Base-by-base conservation (phyloP, 2,113 vertebrate species). In the Vulpes ferrilata region DNA sequence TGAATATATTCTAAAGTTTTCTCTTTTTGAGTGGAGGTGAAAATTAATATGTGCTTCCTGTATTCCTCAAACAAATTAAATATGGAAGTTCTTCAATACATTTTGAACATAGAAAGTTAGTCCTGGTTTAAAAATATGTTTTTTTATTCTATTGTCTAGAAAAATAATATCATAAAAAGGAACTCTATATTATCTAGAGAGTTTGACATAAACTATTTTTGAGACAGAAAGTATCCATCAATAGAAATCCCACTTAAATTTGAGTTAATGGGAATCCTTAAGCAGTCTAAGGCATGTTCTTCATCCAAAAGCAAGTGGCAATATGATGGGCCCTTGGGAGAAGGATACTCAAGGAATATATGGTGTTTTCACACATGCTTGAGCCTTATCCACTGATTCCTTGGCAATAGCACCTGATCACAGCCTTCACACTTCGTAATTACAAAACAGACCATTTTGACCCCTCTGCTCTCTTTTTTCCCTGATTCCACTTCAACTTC, bases 361-460 rank as follows among this genome's bases (percentile, higher is more conserved):
- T 64, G 7, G 2, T 79, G n/a, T 95, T 91, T 97, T 80, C 59
- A 83, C 51, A 79, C 51, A 23, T 83, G 53, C 53, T 69, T 94
- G n/a, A 86, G 48, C 11, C 30, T 73, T 62, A 20, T n/a, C 22
- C 22, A 27, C 32, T 55, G 32, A 82, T 74, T 55, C 88, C 65
- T 83, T 78, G 51, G 53, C 35, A 71, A 65, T 74, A 82, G 48
- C 23, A 55, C 95, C 55, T 93, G 60, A 93, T 82, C 65, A 60
- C 4, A 80, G 60, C 5, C 7, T 88, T 86, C 67, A 25, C 4
- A 23, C 38, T 95, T 88, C n/a, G 17, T 79, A 64, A 81, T 88
- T 78, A 87, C 60, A 84, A 93, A 60, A 76, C 59, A 78, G n/a
- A 82, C 3, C 35, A 93, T 38, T 93, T 89, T 20, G 59, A 89